Evolutionary conservation across 2,888 invertebrate genomes (phyloP).

Genomic region (Sesia apiformis): DNA sequence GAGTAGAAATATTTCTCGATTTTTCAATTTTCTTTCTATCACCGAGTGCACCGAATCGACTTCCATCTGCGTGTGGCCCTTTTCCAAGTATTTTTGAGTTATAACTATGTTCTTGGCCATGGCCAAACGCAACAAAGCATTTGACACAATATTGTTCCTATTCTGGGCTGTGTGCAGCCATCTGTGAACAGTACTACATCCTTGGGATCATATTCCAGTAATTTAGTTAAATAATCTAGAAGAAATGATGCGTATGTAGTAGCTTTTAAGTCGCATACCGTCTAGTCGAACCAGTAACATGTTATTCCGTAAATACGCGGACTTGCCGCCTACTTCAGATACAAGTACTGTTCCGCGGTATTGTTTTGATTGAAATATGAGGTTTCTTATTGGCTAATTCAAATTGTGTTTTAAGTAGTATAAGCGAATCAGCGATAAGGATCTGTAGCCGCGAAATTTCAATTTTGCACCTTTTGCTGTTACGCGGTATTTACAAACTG

Average conservation of each 20-base stretch:
- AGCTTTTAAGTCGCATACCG: constrained; percentile 16
- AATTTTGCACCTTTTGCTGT: too few relatives aligned
- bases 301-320: constrained; percentile 13
- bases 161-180: constrained; percentile 24
- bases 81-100: too few relatives aligned
- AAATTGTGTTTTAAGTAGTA: too few relatives aligned
- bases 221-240: constrained; percentile 15
- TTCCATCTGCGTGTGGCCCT: constrained; percentile 19
- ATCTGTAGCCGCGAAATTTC: too few relatives aligned
- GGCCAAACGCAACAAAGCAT: constrained; percentile 15
- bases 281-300: constrained; percentile 8
- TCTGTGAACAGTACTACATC: constrained; percentile 12
- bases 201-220: constrained; percentile 10
- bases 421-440: too few relatives aligned
- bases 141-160: constrained; percentile 16
- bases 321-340: too few relatives aligned
- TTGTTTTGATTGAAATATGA: too few relatives aligned
- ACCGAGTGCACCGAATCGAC: constrained; percentile 29
- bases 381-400: too few relatives aligned
- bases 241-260: constrained; percentile 19
- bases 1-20: too few relatives aligned
- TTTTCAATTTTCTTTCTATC: constrained; percentile 33
- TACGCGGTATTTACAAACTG: too few relatives aligned
- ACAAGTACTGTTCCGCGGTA: too few relatives aligned
- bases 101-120: constrained; percentile 9